Evolutionary conservation across 2,113 vertebrate species (phyloP).

Genomic region (Mesitornis unicolor): DNA sequence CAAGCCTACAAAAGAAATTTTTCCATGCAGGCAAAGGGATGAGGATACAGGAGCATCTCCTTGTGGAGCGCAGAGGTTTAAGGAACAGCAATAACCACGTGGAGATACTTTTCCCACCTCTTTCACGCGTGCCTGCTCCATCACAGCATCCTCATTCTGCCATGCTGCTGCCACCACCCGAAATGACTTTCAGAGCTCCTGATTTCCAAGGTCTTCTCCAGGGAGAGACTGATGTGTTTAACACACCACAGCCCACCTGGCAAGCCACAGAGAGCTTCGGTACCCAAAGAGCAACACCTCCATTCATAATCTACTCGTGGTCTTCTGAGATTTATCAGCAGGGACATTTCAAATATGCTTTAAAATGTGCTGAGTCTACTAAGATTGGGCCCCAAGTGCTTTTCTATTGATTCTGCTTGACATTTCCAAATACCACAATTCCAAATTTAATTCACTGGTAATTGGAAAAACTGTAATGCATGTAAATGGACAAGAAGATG

Average conservation of each 20-base stretch:
- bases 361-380: constrained; percentile 63
- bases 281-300: not conserved
- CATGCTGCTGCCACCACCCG: not conserved
- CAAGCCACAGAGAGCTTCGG: not conserved
- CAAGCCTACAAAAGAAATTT: not conserved
- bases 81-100: not conserved
- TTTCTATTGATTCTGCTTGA: constrained; percentile 71
- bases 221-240: not conserved
- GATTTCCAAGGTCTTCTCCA: not conserved
- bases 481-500: constrained; percentile 64
- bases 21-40: not conserved
- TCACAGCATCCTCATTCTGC: too few species aligned
- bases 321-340: constrained; percentile 32
- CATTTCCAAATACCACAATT: constrained; percentile 74
- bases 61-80: not conserved
- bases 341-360: constrained; percentile 52
- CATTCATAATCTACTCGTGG: not conserved
- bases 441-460: constrained; percentile 70
- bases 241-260: not conserved
- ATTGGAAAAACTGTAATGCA: constrained; percentile 70
- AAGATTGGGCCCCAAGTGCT: constrained; percentile 59
- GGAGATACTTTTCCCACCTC: not conserved
- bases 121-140: not conserved
- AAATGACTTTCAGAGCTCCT: not conserved
- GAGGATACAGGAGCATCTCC: not conserved